These are phyloP conservation scores for Eucidaris tribuloides DNA, from an alignment of 35 echinoderm and acorn worm genomes.

Conservation along the genomic window DNA sequence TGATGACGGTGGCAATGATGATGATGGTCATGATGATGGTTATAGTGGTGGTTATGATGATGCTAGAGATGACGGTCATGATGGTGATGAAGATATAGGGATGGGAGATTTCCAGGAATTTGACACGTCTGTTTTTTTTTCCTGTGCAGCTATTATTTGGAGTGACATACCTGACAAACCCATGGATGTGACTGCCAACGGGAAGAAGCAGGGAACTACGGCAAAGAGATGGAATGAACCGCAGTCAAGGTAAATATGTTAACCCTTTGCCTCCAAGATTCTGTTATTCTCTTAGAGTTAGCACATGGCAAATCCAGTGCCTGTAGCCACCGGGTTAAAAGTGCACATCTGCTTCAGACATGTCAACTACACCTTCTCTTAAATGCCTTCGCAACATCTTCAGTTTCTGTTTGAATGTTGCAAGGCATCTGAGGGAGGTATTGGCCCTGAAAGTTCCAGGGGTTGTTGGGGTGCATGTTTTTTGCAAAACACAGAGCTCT, in stretches of 20 bases:
- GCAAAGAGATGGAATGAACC: constrained; percentile 57
- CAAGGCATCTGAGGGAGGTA: not conserved
- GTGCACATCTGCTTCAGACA: no score
- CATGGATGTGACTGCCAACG: constrained; percentile 80
- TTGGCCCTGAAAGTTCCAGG: no score
- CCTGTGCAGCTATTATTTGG: constrained; percentile 79
- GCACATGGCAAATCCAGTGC: no score
- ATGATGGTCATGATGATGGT: no score
- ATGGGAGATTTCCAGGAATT: not conserved
- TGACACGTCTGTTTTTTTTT: not conserved
- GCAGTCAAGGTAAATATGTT: constrained; percentile 51
- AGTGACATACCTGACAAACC: constrained; percentile 21
- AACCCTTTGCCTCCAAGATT: not conserved
- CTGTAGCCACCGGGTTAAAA: no score
- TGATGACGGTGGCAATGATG: no score
- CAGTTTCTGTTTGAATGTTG: not conserved
- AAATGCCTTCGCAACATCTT: not conserved
- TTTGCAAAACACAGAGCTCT: no score
- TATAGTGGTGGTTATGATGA: no score
- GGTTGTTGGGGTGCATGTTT: no score
- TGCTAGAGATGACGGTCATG: no score
- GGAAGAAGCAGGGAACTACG: constrained; percentile 76
- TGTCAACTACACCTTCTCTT: not conserved
- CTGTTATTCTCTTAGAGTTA: not conserved
- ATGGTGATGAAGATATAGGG: not conserved